These are phyloP conservation scores for Oreohelix idahoensis DNA, from an alignment of 1,140 invertebrate species.

Conservation along the genomic window DNA sequence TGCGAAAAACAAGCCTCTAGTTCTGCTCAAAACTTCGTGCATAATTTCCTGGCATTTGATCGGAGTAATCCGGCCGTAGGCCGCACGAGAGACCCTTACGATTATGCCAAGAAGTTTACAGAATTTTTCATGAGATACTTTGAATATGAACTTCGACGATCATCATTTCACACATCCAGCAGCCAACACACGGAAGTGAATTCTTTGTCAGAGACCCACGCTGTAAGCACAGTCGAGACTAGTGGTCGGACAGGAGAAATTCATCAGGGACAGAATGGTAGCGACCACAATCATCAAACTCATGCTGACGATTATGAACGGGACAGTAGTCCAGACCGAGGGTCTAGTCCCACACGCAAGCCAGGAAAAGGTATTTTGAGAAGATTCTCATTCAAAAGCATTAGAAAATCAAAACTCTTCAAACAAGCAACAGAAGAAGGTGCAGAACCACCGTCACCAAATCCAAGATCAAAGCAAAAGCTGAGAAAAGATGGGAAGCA, in stretches of 20 bases:
- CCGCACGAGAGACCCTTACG: constrained; percentile 74
- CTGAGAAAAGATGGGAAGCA: constrained; percentile 83
- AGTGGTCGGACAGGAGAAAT: not conserved
- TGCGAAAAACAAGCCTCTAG: constrained; percentile 89
- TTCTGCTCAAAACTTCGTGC: constrained; percentile 88
- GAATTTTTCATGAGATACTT: constrained; percentile 81
- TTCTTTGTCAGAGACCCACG: constrained; percentile 32
- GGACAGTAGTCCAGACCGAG: constrained; percentile 68
- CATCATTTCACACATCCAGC: constrained; percentile 43
- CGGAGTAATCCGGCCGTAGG: constrained; percentile 79
- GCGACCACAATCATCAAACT: constrained; percentile 70
- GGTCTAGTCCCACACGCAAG: constrained; percentile 79
- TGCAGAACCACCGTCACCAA: constrained; percentile 57
- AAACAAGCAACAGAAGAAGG: constrained; percentile 93
- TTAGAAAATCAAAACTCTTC: constrained; percentile 85
- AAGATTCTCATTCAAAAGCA: constrained; percentile 83
- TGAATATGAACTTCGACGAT: constrained; percentile 60
- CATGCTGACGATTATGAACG: constrained; percentile 79
- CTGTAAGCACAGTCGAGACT: not conserved
- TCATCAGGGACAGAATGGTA: constrained; percentile 29
- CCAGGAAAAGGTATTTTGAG: constrained; percentile 85
- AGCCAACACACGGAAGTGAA: constrained; percentile 44
- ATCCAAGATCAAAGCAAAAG: constrained; percentile 50
- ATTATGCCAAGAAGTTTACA: constrained; percentile 86
- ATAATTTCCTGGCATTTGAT: constrained; percentile 85